Evolutionary conservation across 2,888 invertebrate species (phyloP), one percentile per base, ranked within the genome.

Genomic region (Thera obeliscata): DNA sequence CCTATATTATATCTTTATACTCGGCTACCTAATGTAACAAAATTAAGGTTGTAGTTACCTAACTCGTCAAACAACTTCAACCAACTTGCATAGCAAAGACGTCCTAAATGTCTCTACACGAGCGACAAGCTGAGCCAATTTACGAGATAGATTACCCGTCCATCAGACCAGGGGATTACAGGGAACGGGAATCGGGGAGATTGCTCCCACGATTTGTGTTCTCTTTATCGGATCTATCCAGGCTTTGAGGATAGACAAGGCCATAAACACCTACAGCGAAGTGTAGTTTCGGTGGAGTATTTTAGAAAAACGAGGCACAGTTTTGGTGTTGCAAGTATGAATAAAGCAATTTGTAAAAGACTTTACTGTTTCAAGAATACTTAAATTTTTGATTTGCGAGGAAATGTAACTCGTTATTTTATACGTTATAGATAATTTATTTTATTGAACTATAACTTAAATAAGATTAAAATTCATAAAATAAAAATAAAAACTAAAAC

Each of bases 121-220:
- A 46, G 7, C 46, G 57, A 46, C 22, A 57, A 57, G 43, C 43
- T 33, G 11, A 57, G 9, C 46, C 57, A 46, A 69, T 65, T 65
- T 55, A 61, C 55, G 50, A 22, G 57, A 7, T 58, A 62, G 65
- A 70, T 70, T 70, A 70, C 54, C 55, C 49, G 65, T 61, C 67
- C 57, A 63, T 67, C 65, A 60, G 59, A 55, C n/a, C 48, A 59
- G 22, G 55, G 49, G 64, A 59, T 64, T 54, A 64, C 55, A 9
- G 36, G 54, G 43, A 56, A 46, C 33, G 46, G 52, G 12, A 22
- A 22, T 22, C 22, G 12, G 12, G n/a, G 6, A 50, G 22, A 43
- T 12, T 38, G n/a, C 41, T 50, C 33, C n/a, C n/a, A 49, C 50
- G 38, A 60, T 60, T 50, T 60, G 60, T 11, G 38, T 36, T 48